Evolutionary conservation across 2,888 invertebrate species (phyloP), one percentile per base, ranked within the genome.

Genomic region (Acholoe squamosa): DNA sequence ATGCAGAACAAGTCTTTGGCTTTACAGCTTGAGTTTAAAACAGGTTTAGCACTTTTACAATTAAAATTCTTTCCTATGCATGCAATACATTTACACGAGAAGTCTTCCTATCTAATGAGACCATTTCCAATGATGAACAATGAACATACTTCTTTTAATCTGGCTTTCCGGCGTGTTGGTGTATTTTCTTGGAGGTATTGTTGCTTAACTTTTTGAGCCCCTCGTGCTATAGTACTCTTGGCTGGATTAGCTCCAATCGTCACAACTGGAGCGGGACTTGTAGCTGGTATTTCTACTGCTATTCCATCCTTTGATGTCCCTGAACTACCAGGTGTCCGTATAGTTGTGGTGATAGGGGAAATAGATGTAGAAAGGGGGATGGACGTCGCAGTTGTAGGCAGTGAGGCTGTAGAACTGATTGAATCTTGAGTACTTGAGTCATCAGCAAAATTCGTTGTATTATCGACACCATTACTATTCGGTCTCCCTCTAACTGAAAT

Each of bases 121-220:
- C n/a, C n/a, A n/a, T n/a, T n/a, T n/a, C n/a, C n/a, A n/a, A n/a
- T n/a, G 10, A 43, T 43, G 43, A 43, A 43, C 43, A 43, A 43
- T 43, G 43, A 7, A 43, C 43, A 0, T 80, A 91, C 91, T 80
- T 91, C 91, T 89, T 91, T 91, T 7, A 91, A 51, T 34, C 91
- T 89, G 28, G 80, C 31, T 43, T 89, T 89, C 19, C 91, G 76
- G 5, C 54, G 67, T 3, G 91, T 71, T 0, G 91, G 91, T 16
- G 89, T 89, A 31, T 91, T 91, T n/a, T 91, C 90, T 25, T 86
- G 86, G 14, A 33, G 25, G 33, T 90, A 90, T 28, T 51, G 61
- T 33, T 90, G 90, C 33, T 90, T 90, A 19, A 76, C 80, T 31
- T 51, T 67, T 31, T 71, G 10, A 0, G 88, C 89, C 0, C 71